Evolutionary conservation across 2,113 vertebrate genomes (phyloP).

Genomic region (Oceanodroma tethys): DNA sequence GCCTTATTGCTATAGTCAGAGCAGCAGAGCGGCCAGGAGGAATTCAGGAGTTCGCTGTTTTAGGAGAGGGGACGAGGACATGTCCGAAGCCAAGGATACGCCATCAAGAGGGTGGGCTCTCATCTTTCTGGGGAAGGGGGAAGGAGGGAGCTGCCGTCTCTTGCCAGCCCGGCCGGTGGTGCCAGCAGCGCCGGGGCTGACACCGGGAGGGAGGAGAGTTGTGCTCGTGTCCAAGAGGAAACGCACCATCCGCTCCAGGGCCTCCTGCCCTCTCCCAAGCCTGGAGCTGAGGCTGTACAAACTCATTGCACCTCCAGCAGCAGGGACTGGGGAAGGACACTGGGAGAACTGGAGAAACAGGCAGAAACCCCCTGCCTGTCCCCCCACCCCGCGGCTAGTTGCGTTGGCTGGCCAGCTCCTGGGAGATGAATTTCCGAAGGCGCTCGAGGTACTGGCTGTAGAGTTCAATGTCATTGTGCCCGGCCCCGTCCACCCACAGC

Average conservation of each 20-base stretch:
- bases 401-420: constrained; percentile 82
- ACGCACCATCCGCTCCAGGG: background rate
- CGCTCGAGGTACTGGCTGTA: constrained; percentile 98
- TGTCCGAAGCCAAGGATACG: background rate
- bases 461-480: constrained; percentile 97
- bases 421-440: constrained; percentile 91
- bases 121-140: background rate
- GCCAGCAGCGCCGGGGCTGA: background rate
- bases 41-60: background rate
- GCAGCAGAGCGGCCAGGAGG: background rate
- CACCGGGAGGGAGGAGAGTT: background rate
- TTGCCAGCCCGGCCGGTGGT: background rate
- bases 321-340: background rate
- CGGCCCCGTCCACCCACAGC: constrained; percentile 96
- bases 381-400: background rate
- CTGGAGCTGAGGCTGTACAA: background rate
- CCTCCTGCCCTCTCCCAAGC: background rate
- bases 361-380: background rate
- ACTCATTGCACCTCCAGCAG: background rate
- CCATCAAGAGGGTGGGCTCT: background rate
- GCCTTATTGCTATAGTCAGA: constrained; percentile 71
- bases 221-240: background rate
- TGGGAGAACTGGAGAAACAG: background rate
- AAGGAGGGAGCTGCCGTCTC: background rate
- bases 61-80: background rate